Base-by-base conservation (phyloP, 2,888 invertebrate genomes). In the Kryphioiulus occultus region DNA sequence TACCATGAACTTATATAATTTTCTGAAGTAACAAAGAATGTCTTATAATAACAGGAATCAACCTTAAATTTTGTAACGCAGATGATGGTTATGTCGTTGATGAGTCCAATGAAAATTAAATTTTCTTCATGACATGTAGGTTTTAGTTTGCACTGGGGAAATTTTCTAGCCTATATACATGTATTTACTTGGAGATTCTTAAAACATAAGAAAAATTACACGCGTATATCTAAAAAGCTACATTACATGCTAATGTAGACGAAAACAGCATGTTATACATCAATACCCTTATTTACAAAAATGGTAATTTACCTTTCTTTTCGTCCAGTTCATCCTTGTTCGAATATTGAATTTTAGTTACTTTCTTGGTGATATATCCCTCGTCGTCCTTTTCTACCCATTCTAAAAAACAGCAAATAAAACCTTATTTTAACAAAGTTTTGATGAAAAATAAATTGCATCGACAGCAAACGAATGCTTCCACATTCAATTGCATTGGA, bases 341-440 rank as follows among this genome's bases (percentile, higher is more conserved):
- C 26, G 86, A 47, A 83, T 88, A 88, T 47, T 83, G 59, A 17
- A 88, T 87, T 53, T 47, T 86, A 26, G 86, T 88, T 15, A 88
- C 85, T 59, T 88, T 88, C 30, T 85, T 83, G 26, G 88, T 88
- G 35, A 88, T 39, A 26, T 39, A 82, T 53, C 88, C 88, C 12
- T 84, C 86, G 0, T 88, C 88, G 35, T 88, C 88, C 82, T 85
- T 88, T 59, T 88, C 88, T 26, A 86, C 82, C 88, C 88, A 88
- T 87, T 88, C 88, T 88, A 83, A 86, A 87, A 42, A 47, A 85
- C 9, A 85, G 47, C 85, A 44, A 47, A 85, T 39, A 35, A 85
- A 85, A 26, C 17, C 39, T 17, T 84, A 44, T 39, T 85, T 78
- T 78, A 78, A 10, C 30, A 78, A 12, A 30, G 30, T 78, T 30